Conservation (phyloP, 2,113 vertebrate genomes). For the Paradisaea rubra region DNA sequence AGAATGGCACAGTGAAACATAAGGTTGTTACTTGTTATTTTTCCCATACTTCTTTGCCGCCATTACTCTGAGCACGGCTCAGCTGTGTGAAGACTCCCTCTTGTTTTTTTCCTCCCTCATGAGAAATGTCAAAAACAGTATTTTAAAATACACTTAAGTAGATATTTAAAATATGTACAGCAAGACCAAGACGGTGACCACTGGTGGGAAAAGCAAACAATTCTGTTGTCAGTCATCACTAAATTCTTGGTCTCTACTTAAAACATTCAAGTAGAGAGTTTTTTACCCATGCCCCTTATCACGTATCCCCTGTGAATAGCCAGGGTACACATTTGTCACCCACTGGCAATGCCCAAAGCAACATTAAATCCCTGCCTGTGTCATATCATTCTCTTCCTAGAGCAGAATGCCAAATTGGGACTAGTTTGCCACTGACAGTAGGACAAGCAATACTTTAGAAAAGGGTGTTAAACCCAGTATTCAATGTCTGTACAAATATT, state of each 20-base stretch:
- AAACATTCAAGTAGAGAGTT: not conserved
- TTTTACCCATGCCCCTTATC: not conserved
- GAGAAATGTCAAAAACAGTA: not conserved
- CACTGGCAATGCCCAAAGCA: not conserved
- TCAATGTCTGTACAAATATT: not conserved
- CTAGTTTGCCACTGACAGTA: not conserved
- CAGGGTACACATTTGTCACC: not conserved
- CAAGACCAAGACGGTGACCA: not conserved
- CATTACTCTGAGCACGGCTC: not conserved
- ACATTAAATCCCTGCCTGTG: not conserved
- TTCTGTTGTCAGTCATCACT: not conserved
- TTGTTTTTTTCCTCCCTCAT: not conserved
- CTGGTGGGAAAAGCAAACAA: not conserved
- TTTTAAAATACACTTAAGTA: not conserved
- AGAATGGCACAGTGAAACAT: slow-evolving; percentile 41
- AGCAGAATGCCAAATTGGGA: not conserved
- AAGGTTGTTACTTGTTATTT: slow-evolving; percentile 44
- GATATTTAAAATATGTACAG: not conserved
- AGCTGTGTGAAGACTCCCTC: not conserved
- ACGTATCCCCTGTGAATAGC: fast-evolving
- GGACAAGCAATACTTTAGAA: not conserved
- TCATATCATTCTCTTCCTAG: not conserved
- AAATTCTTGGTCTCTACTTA: not conserved
- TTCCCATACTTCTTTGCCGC: not conserved
- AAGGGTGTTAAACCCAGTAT: not conserved